phyloP scores from a whole-genome alignment of 2,888 invertebrate species.

The Nomada fabriciana region DNA sequence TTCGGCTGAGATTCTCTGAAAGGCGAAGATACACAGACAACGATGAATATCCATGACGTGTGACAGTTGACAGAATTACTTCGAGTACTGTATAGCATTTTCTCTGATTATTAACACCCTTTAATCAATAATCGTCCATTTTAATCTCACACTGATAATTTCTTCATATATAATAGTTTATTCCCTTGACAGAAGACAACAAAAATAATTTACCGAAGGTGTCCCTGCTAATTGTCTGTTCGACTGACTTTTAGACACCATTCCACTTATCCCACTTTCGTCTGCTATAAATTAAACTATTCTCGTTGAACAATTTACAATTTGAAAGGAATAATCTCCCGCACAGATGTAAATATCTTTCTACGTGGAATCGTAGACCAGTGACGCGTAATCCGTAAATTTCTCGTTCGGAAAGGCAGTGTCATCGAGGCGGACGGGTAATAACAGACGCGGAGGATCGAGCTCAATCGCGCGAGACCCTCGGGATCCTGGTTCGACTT shows the following conservation, averaged over 20 bases:
- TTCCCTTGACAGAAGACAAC: too few species aligned
- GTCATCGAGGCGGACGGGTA: slow-evolving; percentile 52
- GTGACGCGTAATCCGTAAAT: slow-evolving; percentile 11
- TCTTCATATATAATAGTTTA: too few species aligned
- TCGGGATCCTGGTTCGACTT: slow-evolving; percentile 63
- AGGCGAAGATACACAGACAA: neutral
- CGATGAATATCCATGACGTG: neutral
- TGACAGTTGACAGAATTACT: neutral
- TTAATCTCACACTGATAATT: too few species aligned
- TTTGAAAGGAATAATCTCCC: neutral
- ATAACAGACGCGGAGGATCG: slow-evolving; percentile 59
- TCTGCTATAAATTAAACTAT: neutral
- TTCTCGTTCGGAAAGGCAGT: slow-evolving; percentile 40
- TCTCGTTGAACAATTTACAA: too few species aligned
- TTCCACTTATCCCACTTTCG: neutral
- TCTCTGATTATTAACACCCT: too few species aligned
- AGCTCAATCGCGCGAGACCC: slow-evolving; percentile 66
- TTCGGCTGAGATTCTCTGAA: neutral
- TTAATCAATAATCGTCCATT: too few species aligned
- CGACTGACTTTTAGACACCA: too few species aligned
- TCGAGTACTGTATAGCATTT: too few species aligned
- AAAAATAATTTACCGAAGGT: too few species aligned
- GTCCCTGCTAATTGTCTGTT: too few species aligned
- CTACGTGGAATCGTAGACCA: neutral
- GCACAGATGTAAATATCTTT: neutral